Evolutionary conservation across 2,888 invertebrate genomes (phyloP).

Genomic region (Eurytoma adleriae): DNA sequence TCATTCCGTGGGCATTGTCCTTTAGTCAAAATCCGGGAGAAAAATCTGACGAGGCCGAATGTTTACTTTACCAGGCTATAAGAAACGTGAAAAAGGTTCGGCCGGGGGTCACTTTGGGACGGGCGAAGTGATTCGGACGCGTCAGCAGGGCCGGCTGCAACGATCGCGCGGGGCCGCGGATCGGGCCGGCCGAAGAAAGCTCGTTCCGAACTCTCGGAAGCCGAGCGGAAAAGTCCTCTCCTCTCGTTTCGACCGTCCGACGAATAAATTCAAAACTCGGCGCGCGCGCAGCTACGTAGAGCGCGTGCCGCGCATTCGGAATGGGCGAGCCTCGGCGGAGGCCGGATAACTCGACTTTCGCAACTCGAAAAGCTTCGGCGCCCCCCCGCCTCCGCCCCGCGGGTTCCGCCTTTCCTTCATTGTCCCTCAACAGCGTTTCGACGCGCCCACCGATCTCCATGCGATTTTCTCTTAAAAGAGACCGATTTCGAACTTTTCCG

Average conservation of each 20-base stretch:
- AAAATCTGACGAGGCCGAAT: no score
- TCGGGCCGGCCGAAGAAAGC: not conserved
- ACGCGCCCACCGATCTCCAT: not conserved
- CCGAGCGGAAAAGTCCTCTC: not conserved
- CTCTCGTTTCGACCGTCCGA: slow-evolving; percentile 19
- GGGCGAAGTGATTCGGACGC: no score
- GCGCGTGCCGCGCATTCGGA: slow-evolving; percentile 62
- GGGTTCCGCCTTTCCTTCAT: not conserved
- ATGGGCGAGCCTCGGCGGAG: not conserved
- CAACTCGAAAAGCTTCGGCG: no score
- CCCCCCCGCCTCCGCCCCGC: no score
- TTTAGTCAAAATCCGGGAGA: no score
- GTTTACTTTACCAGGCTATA: no score
- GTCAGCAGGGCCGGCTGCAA: no score
- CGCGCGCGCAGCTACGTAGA: slow-evolving; percentile 41
- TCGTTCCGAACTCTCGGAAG: not conserved
- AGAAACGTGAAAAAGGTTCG: no score
- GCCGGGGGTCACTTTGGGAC: no score
- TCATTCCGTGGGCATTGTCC: no score
- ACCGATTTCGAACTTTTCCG: not conserved
- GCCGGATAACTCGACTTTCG: no score
- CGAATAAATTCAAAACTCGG: slow-evolving; percentile 65
- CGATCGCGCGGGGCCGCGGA: not conserved
- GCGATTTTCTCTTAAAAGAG: not conserved
- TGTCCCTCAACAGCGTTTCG: slow-evolving; percentile 32